Percentiles rank a stretch among this genome's conserved stretches.
Conservation (phyloP, 2,888 invertebrate species). For the Protula sp. region DNA sequence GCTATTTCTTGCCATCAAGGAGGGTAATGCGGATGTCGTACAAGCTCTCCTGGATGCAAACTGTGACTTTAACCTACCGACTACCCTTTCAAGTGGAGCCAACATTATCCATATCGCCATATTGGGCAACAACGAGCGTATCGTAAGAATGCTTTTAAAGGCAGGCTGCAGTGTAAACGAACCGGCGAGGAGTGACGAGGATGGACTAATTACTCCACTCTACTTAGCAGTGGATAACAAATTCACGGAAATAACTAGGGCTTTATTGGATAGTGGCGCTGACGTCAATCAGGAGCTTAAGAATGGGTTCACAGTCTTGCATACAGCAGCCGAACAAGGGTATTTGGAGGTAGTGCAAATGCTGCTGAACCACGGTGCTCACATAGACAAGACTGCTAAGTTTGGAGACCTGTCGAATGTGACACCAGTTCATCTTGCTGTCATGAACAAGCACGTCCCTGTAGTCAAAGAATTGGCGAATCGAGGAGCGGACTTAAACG, state of each 20-base stretch:
- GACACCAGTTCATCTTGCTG: conserved; percentile 20
- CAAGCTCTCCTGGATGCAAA: conserved; percentile 16
- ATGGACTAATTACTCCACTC: conserved; percentile 22
- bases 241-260: conserved; percentile 10
- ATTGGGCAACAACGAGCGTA: conserved; percentile 12
- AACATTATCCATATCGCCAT: conserved; percentile 22
- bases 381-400: conserved; percentile 13
- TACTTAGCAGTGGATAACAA: conserved; percentile 23
- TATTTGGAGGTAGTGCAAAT: conserved; percentile 11
- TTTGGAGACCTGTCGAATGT: conserved; percentile 21
- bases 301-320: conserved; percentile 23
- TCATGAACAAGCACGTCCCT: conserved; percentile 19
- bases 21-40: conserved; percentile 18
- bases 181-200: conserved; percentile 16
- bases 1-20: conserved; percentile 23
- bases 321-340: conserved; percentile 24
- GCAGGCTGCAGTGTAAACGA: conserved; percentile 13
- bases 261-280: conserved; percentile 17
- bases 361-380: conserved; percentile 10
- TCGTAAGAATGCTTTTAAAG: conserved; percentile 10
- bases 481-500: conserved; percentile 16
- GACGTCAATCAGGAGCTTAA: conserved; percentile 19
- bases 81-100: conserved; percentile 7
- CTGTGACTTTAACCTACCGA: conserved; percentile 12
- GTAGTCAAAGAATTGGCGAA: conserved; percentile 8